Evolutionary conservation across 2,888 invertebrate genomes (phyloP), one percentile per base, ranked within the genome.

Genomic region (Stegana nigrithorax): DNA sequence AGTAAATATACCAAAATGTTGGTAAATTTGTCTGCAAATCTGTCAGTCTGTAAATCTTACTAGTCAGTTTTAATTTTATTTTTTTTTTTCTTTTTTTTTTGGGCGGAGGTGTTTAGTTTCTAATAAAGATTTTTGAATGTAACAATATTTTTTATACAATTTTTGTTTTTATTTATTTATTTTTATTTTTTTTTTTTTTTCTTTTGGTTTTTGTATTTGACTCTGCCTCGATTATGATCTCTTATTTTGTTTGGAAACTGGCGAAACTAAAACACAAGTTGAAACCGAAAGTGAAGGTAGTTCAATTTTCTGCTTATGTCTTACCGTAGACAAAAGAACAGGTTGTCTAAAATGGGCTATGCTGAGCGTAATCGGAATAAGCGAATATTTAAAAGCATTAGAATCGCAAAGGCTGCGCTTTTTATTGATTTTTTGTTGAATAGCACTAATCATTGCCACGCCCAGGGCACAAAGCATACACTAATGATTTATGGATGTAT

Each of bases 251-350:
- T 51, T 51, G 5, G 5, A 26, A 50, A 25, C 21, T 29, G 10
- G 10, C 39, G 26, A 50, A 50, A 50, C 53, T 19, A 55, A 36
- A 7, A 47, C 17, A 60, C 72, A 70, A 64, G 72, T 67, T 70
- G 72, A 72, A 72, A 73, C 69, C 67, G 69, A 73, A 73, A 73
- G 73, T 73, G 73, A 73, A 73, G 70, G 73, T 73, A 72, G 67
- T 72, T 73, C 68, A n/a, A 72, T 71, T 72, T 72, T 70, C 69
- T 70, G 63, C 62, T 73, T 39, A 39, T 39, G n/a, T 39, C 14
- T 39, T 68, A 45, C 65, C 68, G 47, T 57, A 36, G 14, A 51
- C 4, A 4, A 51, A 23, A 26, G 39, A 59, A 51, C 60, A 51
- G 51, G 51, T 64, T 60, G 19, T 29, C 51, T 14, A 27, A 44